Evolutionary conservation across 53 echinoderm and acorn worm species (phyloP).

Genomic region (Mesocentrotus franciscanus): DNA sequence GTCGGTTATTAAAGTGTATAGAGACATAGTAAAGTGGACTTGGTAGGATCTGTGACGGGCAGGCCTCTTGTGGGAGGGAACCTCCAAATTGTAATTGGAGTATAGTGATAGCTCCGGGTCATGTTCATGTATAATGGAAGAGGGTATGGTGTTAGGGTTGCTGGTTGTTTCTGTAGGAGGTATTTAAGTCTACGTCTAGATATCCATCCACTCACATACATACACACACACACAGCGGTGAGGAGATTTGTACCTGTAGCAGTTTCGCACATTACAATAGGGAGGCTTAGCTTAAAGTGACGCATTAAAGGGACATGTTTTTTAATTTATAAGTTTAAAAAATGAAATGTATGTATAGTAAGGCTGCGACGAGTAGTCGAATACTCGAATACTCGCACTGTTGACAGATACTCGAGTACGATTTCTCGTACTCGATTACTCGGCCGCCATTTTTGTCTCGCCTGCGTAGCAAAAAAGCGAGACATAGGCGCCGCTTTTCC

Average conservation of each 20-base stretch:
- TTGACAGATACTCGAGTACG: too few species aligned
- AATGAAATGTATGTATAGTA: too few species aligned
- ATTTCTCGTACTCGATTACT: too few species aligned
- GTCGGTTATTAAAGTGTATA: not conserved
- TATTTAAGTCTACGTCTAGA: not conserved
- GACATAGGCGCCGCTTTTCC: too few species aligned
- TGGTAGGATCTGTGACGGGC: constrained; percentile 19
- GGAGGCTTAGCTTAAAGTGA: too few species aligned
- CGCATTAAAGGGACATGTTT: too few species aligned
- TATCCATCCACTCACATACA: not conserved
- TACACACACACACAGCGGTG: not conserved
- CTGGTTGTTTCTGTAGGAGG: not conserved
- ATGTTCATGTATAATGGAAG: constrained; percentile 37
- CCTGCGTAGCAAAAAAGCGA: too few species aligned
- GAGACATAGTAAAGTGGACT: not conserved
- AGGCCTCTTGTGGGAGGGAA: constrained; percentile 16
- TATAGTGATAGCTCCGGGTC: constrained; percentile 26
- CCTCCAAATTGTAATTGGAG: constrained; percentile 42
- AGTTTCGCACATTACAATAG: not conserved
- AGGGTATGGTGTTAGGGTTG: not conserved
- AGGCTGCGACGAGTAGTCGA: too few species aligned
- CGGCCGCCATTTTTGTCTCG: too few species aligned
- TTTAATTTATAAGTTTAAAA: too few species aligned
- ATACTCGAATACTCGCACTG: too few species aligned
- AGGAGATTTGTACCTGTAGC: not conserved